Conservation (phyloP, 2,888 invertebrate species). For the Rhaphigaster nebulosa region DNA sequence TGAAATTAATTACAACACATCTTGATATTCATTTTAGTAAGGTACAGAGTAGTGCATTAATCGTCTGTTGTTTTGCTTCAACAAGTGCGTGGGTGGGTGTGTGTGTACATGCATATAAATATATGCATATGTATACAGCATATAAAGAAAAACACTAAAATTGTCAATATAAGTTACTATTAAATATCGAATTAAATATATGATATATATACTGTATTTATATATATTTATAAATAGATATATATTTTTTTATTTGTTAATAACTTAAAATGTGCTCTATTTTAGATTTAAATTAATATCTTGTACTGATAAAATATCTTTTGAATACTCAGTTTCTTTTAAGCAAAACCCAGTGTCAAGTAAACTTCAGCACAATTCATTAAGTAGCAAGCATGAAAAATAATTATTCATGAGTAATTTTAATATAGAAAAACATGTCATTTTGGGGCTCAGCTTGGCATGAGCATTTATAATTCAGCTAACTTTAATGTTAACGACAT, state of each 20-base stretch:
- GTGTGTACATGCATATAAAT: no score
- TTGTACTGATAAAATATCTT: constrained; percentile 66
- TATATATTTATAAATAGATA: no score
- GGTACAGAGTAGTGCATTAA: no score
- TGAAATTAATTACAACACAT: no score
- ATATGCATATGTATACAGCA: no score
- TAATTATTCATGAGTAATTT: not conserved
- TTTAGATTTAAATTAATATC: not conserved
- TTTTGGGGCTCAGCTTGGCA: not conserved
- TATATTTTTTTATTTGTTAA: no score
- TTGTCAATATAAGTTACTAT: no score
- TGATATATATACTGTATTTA: no score
- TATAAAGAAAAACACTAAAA: no score
- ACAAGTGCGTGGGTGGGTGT: no score
- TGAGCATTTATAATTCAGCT: not conserved
- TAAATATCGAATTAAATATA: no score
- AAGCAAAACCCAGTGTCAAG: constrained; percentile 1
- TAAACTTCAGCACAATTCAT: not conserved
- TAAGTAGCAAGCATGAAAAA: not conserved
- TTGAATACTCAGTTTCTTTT: constrained; percentile 64
- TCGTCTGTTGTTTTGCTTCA: no score
- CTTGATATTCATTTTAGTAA: not conserved
- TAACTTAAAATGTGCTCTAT: not conserved
- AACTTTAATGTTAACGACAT: not conserved
- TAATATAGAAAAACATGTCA: not conserved